phyloP scores from a whole-genome alignment of 2,888 invertebrate genomes.

The Chrysomela aeneicollis region DNA sequence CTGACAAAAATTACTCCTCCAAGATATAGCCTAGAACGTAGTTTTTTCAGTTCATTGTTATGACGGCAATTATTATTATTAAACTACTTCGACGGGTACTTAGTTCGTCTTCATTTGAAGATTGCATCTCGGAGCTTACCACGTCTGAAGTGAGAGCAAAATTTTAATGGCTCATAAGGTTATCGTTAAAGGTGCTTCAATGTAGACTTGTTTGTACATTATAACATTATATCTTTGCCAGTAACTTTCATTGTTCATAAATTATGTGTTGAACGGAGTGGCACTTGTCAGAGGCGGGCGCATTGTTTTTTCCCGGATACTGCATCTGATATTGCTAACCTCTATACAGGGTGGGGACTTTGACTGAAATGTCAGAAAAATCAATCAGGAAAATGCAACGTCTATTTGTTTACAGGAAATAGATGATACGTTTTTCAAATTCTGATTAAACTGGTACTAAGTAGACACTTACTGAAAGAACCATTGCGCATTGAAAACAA shows the following conservation, averaged over 20 bases:
- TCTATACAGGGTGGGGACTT: no score
- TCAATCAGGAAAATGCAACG: no score
- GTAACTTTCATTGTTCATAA: conserved; percentile 5
- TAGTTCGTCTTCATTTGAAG: background rate
- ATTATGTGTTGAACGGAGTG: background rate
- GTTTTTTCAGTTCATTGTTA: background rate
- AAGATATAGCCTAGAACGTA: background rate
- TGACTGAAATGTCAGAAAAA: no score
- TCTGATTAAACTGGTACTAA: no score
- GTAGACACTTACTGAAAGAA: no score
- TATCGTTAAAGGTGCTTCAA: conserved; percentile 5
- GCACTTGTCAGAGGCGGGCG: background rate
- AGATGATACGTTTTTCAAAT: no score
- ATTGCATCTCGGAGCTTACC: background rate
- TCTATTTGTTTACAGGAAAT: no score
- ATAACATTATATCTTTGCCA: background rate
- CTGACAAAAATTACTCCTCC: background rate
- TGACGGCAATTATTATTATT: background rate
- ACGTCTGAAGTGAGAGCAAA: background rate
- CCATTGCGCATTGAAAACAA: no score
- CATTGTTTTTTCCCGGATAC: background rate
- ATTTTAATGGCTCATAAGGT: conserved; percentile 5
- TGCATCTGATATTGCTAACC: no score
- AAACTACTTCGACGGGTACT: background rate
- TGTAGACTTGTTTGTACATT: conserved; percentile 1